Base-by-base conservation (phyloP, 2,797 vertebrate species). In the Xerus rutilus region DNA sequence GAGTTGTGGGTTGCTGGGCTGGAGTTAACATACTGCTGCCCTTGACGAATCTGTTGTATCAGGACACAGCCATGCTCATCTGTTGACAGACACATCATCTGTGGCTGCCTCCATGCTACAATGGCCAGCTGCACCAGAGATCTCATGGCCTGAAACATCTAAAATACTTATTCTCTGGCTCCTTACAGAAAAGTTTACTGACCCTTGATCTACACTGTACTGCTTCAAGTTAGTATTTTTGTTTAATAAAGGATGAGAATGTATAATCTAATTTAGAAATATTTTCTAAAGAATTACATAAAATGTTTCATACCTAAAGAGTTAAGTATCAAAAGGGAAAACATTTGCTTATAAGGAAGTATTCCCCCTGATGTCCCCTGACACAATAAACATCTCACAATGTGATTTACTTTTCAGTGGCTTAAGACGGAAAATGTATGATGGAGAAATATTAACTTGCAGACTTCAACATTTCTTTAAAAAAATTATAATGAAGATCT, bases 241-340 rank as follows among this genome's bases (percentile, higher is more conserved):
- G 7, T 43, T 91, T 79, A 76, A 57, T 74, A 84, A 82, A 25
- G 35, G 21, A 91, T 64, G 8, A 82, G 5, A 74, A n/a, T 39
- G 0, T 43, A 69, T 65, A 13, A 70, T 28, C 47, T 70, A 62
- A 45, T 79, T 94, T 43, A 74, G 43, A 92, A 93, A 86, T 32
- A 39, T 20, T 76, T 92, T 86, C 86, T 20, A 52, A 82, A 77
- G 4, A 62, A 62, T 62, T 52, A 74, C 28, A 76, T 21, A 95
- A 88, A 89, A 72, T 14, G 64, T 62, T 23, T 67, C 32, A 67
- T 47, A 9, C 18, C 65, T 54, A 76, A 85, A 86, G 67, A 92
- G 74, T 79, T 92, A 94, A 85, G 7, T 79, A 91, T 83, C 69
- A 86, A 65, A 84, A 91, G 20, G 49, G n/a, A 67, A 95, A 79